Evolutionary conservation across 2,113 vertebrate species (phyloP).

Genomic region (Salvator merianae): DNA sequence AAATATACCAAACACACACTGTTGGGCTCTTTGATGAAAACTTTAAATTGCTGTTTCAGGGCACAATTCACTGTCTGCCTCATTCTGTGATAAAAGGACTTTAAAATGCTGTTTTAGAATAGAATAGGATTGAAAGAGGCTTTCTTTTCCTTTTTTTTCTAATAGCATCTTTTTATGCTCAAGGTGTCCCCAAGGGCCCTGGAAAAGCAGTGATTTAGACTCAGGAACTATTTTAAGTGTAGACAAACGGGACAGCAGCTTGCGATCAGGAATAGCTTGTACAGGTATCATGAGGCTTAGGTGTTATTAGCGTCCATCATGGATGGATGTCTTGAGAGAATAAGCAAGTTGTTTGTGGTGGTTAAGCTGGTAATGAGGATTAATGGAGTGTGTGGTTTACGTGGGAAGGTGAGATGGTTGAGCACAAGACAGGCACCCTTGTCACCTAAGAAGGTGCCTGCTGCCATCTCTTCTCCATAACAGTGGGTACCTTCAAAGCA

Average conservation of each 20-base stretch:
- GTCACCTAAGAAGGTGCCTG: too few species aligned
- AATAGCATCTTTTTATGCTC: conserved; percentile 53
- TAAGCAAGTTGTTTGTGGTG: background rate
- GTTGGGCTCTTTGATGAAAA: conserved; percentile 66
- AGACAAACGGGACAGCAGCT: conserved; percentile 39
- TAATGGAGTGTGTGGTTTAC: background rate
- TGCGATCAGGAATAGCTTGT: background rate
- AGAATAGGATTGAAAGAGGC: conserved; percentile 56
- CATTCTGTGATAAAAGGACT: conserved; percentile 70
- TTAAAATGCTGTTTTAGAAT: conserved; percentile 66
- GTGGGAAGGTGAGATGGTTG: background rate
- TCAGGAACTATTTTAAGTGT: conserved; percentile 27
- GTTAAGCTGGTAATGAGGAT: background rate
- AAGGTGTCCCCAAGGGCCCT: conserved; percentile 64
- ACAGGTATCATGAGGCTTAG: background rate
- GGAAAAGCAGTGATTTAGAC: conserved; percentile 53
- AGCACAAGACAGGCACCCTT: too few species aligned
- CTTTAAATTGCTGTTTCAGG: conserved; percentile 70
- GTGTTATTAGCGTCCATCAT: background rate
- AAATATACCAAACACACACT: conserved; percentile 70
- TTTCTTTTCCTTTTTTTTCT: conserved; percentile 34
- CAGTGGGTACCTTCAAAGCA: too few species aligned
- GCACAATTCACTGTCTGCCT: conserved; percentile 66
- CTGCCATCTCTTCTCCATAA: too few species aligned
- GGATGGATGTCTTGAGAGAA: background rate